phyloP scores from a whole-genome alignment of 2,888 invertebrate genomes.

The Euplagia quadripunctaria region DNA sequence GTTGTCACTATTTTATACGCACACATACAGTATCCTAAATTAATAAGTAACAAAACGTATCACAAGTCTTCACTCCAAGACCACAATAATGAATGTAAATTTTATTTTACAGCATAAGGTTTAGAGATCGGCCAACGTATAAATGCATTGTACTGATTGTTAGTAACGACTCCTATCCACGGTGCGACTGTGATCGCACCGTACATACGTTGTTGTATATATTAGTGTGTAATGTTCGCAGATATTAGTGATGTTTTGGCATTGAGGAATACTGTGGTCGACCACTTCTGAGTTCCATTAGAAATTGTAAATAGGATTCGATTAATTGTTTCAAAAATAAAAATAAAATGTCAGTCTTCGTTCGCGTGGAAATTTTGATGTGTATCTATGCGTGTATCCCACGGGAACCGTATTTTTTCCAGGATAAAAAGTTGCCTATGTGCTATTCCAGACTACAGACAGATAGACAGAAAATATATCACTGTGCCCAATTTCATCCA shows the following conservation, averaged over 20 bases:
- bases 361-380: no score
- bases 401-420: no score
- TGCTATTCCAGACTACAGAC: no score
- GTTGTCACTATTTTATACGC: background rate
- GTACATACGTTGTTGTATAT: slow-evolving; percentile 44
- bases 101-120: slow-evolving; percentile 33
- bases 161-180: slow-evolving; percentile 50
- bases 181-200: slow-evolving; percentile 36
- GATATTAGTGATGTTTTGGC: slow-evolving; percentile 10
- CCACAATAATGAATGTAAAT: slow-evolving; percentile 41
- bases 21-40: background rate
- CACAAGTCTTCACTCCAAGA: slow-evolving; percentile 19
- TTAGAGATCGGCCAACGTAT: slow-evolving; percentile 26
- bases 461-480: no score
- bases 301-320: background rate
- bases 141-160: slow-evolving; percentile 41
- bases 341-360: no score
- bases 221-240: slow-evolving; percentile 18
- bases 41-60: background rate
- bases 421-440: no score
- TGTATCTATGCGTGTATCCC: no score
- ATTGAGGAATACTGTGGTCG: background rate
- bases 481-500: no score
- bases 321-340: background rate
- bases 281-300: background rate